These are phyloP conservation scores for Petrocephalus zakoni DNA, from an alignment of 2,113 vertebrate genomes.

Conservation along the genomic window DNA sequence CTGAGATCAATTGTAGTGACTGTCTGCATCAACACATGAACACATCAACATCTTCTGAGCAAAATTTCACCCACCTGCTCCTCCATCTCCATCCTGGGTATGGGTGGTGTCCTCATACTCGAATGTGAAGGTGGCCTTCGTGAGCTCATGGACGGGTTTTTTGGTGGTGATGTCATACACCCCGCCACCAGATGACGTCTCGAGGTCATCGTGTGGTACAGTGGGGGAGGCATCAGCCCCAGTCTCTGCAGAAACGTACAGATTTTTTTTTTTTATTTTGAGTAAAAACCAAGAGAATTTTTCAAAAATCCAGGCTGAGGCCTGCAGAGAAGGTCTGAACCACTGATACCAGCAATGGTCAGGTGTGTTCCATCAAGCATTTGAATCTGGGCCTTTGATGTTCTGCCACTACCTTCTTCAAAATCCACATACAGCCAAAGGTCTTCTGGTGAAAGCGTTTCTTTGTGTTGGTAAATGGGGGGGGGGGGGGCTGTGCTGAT, in stretches of 20 bases:
- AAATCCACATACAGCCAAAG: conserved; percentile 5
- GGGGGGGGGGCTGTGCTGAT: conserved; percentile 33
- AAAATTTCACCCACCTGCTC: conserved; percentile 50
- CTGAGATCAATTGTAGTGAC: background rate
- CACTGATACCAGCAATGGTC: background rate
- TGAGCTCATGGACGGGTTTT: conserved; percentile 48
- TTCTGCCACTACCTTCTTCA: background rate
- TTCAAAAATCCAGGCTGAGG: background rate
- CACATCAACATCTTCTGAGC: background rate
- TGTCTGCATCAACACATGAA: background rate
- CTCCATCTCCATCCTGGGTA: conserved; percentile 52
- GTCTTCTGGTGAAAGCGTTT: conserved; percentile 36
- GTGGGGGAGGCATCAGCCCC: conserved; percentile 55
- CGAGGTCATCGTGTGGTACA: conserved; percentile 73
- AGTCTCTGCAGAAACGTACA: conserved; percentile 44
- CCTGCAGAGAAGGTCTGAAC: background rate
- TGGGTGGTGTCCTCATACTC: conserved; percentile 71
- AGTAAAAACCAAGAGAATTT: background rate
- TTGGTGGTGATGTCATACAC: conserved; percentile 62
- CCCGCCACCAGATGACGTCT: conserved; percentile 75
- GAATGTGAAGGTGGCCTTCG: conserved; percentile 48
- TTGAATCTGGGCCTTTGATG: conserved; percentile 29
- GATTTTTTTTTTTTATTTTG: background rate
- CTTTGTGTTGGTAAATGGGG: conserved; percentile 45
- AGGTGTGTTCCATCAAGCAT: background rate